Percentiles rank a stretch among this genome's conserved stretches.
Conservation (phyloP, 2,113 vertebrate genomes). For the Oreochromis aureus region DNA sequence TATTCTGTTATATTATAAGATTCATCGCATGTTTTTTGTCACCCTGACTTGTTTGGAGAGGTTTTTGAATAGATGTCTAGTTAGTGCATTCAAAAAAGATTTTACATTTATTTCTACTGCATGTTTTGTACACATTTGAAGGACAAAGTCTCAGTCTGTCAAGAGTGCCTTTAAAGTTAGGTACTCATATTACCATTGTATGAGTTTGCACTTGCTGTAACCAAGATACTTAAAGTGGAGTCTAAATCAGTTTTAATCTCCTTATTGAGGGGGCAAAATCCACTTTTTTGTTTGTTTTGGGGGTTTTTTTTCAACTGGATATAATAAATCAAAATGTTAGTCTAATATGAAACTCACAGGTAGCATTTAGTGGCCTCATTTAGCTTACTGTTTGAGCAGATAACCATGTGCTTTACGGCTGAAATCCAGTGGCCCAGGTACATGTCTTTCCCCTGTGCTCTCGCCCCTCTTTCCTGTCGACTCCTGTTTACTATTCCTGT, state of each 20-base stretch:
- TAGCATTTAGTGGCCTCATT: not conserved
- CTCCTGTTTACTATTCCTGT: not conserved
- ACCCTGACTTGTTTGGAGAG: not conserved
- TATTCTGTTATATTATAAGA: not conserved
- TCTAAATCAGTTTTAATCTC: not conserved
- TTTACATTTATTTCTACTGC: not conserved
- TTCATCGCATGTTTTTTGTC: rapidly evolving
- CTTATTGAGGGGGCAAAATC: not conserved
- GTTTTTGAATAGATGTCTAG: not conserved
- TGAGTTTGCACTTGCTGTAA: not conserved
- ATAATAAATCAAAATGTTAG: rapidly evolving
- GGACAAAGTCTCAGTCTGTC: not conserved
- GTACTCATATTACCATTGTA: not conserved
- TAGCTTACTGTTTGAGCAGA: not conserved
- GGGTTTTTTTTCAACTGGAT: not conserved
- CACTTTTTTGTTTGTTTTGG: not conserved
- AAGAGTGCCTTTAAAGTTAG: not conserved
- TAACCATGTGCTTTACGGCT: not conserved
- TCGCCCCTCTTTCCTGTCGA: not conserved
- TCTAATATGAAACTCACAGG: not conserved
- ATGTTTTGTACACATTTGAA: not conserved
- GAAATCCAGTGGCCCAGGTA: not conserved
- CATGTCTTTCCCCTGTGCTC: not conserved
- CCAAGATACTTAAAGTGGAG: not conserved
- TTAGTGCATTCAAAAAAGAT: not conserved